Evolutionary conservation across 2,797 vertebrate species (phyloP).

Genomic region (Pteropus rufus): DNA sequence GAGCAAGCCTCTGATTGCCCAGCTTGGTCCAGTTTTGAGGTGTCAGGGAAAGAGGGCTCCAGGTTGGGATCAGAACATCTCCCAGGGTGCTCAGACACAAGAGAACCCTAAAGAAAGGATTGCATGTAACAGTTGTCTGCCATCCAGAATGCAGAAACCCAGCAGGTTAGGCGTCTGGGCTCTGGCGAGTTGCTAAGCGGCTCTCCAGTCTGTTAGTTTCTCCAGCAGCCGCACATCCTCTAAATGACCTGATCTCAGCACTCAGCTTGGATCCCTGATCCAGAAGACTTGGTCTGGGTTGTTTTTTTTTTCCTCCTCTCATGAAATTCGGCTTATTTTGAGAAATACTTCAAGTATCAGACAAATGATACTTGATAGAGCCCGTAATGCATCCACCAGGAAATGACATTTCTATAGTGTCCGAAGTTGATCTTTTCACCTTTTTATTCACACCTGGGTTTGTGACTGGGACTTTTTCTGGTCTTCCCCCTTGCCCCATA

Average conservation of each 20-base stretch:
- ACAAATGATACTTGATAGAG: background rate
- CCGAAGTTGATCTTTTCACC: background rate
- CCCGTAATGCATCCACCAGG: background rate
- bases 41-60: background rate
- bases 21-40: background rate
- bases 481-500: background rate
- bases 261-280: background rate
- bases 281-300: background rate
- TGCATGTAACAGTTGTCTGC: background rate
- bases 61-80: background rate
- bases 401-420: background rate
- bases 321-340: conserved; percentile 3
- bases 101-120: background rate
- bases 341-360: background rate
- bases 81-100: background rate
- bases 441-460: background rate
- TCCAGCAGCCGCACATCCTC: background rate
- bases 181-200: background rate
- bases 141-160: background rate
- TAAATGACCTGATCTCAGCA: background rate
- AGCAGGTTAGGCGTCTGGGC: background rate
- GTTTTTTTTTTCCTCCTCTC: too few species aligned
- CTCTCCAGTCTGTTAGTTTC: background rate
- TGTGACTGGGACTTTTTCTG: background rate
- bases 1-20: background rate